Evolutionary conservation across 2,888 invertebrate genomes (phyloP), one percentile per base, ranked within the genome.

Genomic region (Spodoptera picta): DNA sequence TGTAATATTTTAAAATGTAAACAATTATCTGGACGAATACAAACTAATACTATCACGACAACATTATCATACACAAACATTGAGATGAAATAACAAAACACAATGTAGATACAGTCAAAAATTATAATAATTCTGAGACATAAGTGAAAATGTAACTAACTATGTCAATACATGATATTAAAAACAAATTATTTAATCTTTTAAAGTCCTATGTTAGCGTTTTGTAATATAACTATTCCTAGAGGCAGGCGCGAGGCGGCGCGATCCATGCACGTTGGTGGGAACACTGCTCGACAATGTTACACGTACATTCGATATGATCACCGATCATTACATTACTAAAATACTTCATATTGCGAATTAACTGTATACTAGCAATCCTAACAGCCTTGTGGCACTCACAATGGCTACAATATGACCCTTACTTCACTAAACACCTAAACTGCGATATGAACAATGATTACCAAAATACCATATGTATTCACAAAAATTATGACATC

Each of bases 391-490:
- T 61, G 57, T 43, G 65, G 54, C 54, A 63, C 55, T 61, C 67
- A 65, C 60, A 65, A 59, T 24, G 24, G 76, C 48, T 53, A 59
- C 46, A 71, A 58, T 44, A 46, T 14, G 55, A 65, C 62, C 52
- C 49, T 58, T 57, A 73, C 43, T 54, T 46, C 62, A 65, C 67
- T 72, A 69, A 64, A 78, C 65, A 67, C 53, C 65, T 72, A 71
- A 65, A 49, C 58, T 36, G 64, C 58, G 69, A 65, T 65, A 76
- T 69, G 65, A 71, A 78, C 77, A 70, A 71, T 64, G 59, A 71
- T 68, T 66, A 56, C 67, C 63, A 73, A 72, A 72, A 60, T 53
- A 51, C 52, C 69, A 45, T 12, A 49, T 47, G 52, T 74, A 56
- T 71, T 50, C 53, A 75, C 57, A 75, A 72, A 72, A 66, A 58